Conservation (phyloP, 1,140 invertebrate species). For the Drosophila subpulchrella region DNA sequence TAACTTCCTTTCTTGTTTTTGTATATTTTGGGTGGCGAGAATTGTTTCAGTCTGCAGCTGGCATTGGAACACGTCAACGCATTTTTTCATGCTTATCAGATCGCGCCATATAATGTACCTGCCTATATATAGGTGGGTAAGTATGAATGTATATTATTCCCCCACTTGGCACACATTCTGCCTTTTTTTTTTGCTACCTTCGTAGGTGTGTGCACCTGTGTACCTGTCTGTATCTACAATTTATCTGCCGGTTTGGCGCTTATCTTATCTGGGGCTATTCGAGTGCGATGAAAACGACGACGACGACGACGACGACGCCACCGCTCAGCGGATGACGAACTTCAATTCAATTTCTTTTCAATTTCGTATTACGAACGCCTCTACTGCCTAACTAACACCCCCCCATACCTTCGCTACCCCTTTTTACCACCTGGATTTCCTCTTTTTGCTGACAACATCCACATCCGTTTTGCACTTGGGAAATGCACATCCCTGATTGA, state of each 20-base stretch:
- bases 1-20: too few species aligned
- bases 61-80: conserved; percentile 60
- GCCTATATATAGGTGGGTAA: background rate
- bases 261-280: conserved; percentile 61
- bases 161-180: conserved; percentile 39
- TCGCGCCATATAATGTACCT: conserved; percentile 36
- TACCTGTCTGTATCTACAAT: conserved; percentile 46
- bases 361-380: conserved; percentile 51
- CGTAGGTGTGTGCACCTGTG: background rate
- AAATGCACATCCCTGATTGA: background rate
- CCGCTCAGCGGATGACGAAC: conserved; percentile 44
- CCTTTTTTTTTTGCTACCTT: conserved; percentile 4
- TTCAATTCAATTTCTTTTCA: conserved; percentile 79
- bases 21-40: conserved; percentile 8
- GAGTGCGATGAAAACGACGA: conserved; percentile 35
- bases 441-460: background rate
- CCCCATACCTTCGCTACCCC: background rate
- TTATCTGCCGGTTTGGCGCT: conserved; percentile 53
- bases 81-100: conserved; percentile 61
- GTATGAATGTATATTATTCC: conserved; percentile 1
- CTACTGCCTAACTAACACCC: conserved; percentile 2
- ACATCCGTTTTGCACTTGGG: background rate
- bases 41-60: conserved; percentile 33
- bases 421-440: background rate
- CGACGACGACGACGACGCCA: conserved; percentile 17